Evolutionary conservation across 2,797 vertebrate species (phyloP), one percentile per base, ranked within the genome.

Genomic region (Tenualosa ilisha): DNA sequence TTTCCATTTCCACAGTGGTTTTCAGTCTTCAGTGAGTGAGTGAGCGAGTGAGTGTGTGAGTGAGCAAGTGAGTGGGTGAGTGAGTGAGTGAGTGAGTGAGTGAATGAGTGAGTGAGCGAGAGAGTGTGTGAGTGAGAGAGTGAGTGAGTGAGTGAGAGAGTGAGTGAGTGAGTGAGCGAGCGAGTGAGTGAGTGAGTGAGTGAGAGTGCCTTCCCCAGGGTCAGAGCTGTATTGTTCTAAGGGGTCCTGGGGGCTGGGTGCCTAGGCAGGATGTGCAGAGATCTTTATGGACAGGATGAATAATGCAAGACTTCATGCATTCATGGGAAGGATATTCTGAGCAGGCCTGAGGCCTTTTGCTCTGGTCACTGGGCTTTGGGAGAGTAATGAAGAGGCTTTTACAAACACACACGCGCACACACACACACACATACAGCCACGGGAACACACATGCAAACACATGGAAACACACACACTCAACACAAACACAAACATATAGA

Each of bases 251-350:
- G 72, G 72, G 72, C 37, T 6, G 13, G 6, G 5, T 46, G 72
- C 72, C 3, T 43, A 8, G 40, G 37, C 72, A 79, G 72, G 72
- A 43, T 43, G 72, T 8, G 72, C 37, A 2, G 5, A 79, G 72
- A 40, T 79, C 72, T 79, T 79, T 79, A 79, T 43, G 72, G 17
- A 46, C 72, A 1, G 7, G 13, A 20, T 46, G 72, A 79, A 79
- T 79, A 79, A 79, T 79, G 72, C 72, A 79, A 20, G 11, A 46
- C 40, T 43, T 79, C 72, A 79, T 79, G 72, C 72, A 46, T 79
- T 79, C 72, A 79, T 17, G 6, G 72, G 4, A 6, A 37, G 6
- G 37, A 15, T 8, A 43, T 37, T 17, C 6, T 37, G 37, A 75
- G 37, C 4, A 22, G 72, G 72, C 72, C 72, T 79, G 11, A 22